Percentiles rank a stretch among this genome's conserved stretches.
phyloP scores from a whole-genome alignment of 1,140 invertebrate species.

The Macrosteles quadrilineatus region DNA sequence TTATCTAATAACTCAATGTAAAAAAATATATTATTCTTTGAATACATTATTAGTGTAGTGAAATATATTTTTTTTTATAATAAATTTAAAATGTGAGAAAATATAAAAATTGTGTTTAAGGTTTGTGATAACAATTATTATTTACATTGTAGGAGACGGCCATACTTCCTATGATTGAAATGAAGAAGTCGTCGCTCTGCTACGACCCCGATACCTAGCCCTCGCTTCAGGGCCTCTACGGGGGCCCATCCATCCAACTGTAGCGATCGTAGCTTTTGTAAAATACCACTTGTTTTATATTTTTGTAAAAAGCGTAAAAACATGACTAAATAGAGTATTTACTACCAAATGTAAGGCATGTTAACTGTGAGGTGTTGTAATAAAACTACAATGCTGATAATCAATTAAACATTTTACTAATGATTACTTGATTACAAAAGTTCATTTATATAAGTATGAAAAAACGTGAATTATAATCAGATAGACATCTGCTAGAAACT shows the following conservation, averaged over 20 bases:
- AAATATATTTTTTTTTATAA: too few relatives aligned
- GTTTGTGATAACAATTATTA: not conserved
- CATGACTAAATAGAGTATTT: not conserved
- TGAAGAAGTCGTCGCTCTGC: conserved; percentile 61
- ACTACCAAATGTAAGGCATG: too few relatives aligned
- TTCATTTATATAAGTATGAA: not conserved
- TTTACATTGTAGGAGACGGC: conserved; percentile 55
- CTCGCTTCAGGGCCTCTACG: conserved; percentile 31
- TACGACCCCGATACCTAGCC: conserved; percentile 58
- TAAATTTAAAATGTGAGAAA: too few relatives aligned
- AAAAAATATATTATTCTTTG: too few relatives aligned
- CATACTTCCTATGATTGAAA: conserved; percentile 61
- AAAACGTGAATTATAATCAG: too few relatives aligned
- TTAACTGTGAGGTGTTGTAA: too few relatives aligned
- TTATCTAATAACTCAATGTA: too few relatives aligned
- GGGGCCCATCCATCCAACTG: conserved; percentile 2
- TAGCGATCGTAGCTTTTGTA: not conserved
- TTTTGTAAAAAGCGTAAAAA: not conserved
- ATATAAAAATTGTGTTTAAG: too few relatives aligned
- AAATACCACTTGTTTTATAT: not conserved
- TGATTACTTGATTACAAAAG: not conserved
- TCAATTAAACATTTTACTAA: not conserved
- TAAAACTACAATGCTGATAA: not conserved
- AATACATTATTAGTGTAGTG: too few relatives aligned
- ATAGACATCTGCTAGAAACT: too few relatives aligned